Conservation (phyloP, 2,113 vertebrate species). For the Scomber japonicus region DNA sequence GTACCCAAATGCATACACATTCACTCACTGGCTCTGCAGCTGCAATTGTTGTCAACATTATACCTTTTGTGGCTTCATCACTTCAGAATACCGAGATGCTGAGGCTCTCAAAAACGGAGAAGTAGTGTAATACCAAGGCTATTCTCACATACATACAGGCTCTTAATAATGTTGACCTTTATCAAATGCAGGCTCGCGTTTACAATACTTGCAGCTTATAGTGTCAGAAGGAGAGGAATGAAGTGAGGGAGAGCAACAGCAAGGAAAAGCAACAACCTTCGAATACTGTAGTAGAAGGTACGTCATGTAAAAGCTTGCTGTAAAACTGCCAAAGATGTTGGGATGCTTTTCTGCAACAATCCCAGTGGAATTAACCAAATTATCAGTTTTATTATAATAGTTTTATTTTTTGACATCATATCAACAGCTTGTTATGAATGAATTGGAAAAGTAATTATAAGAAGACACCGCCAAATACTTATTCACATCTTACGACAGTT, state of each 20-base stretch:
- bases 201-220: constrained; percentile 53
- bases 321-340: constrained; percentile 35
- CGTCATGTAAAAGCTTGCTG: constrained; percentile 19
- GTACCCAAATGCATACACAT: background rate
- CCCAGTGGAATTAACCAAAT: constrained; percentile 14
- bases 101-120: background rate
- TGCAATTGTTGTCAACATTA: constrained; percentile 26
- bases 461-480: background rate
- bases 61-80: constrained; percentile 36
- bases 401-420: constrained; percentile 45
- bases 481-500: background rate
- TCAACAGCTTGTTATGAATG: background rate
- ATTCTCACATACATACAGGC: constrained; percentile 42
- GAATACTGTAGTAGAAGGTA: constrained; percentile 20
- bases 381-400: constrained; percentile 6
- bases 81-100: constrained; percentile 5
- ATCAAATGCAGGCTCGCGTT: constrained; percentile 46
- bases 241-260: constrained; percentile 5
- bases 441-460: constrained; percentile 18
- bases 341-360: constrained; percentile 9
- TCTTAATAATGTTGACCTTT: constrained; percentile 72
- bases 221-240: constrained; percentile 13
- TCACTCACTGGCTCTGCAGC: constrained; percentile 9
- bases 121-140: constrained; percentile 43
- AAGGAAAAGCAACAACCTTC: constrained; percentile 22